phyloP scores from a whole-genome alignment of 2,113 vertebrate genomes.

The Zosterops hypoxanthus region DNA sequence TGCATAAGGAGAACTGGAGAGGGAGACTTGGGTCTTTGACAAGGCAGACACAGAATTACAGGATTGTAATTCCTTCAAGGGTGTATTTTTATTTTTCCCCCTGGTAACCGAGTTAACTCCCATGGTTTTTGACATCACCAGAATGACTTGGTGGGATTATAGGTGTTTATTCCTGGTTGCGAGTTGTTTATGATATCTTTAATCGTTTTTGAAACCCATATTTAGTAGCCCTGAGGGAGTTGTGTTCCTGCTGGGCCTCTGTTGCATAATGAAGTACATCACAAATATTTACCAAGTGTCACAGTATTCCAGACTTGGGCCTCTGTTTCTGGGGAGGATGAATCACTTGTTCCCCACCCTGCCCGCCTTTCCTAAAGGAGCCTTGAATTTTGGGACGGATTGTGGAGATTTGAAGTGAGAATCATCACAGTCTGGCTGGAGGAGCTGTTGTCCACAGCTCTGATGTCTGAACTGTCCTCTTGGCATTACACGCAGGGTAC shows the following conservation, averaged over 20 bases:
- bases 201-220: conserved; percentile 58
- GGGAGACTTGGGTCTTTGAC: background rate
- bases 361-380: background rate
- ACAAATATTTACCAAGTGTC: conserved; percentile 59
- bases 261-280: conserved; percentile 65
- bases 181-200: conserved; percentile 73
- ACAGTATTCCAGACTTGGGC: conserved; percentile 41
- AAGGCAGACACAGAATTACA: background rate
- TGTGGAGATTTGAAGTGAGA: background rate
- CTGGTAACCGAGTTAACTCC: conserved; percentile 1
- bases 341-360: conserved; percentile 59
- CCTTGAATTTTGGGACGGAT: background rate
- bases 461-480: background rate
- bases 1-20: background rate
- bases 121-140: conserved; percentile 46
- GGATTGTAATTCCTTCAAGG: background rate
- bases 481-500: accelerated
- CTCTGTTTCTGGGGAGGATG: conserved; percentile 35
- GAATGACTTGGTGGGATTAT: conserved; percentile 47
- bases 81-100: background rate
- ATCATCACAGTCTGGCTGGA: background rate
- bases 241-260: conserved; percentile 51
- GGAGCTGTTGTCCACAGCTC: background rate
- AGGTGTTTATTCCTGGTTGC: conserved; percentile 64
- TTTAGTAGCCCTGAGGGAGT: conserved; percentile 59